Evolutionary conservation across 1,140 invertebrate genomes (phyloP), one percentile per base, ranked within the genome.

Genomic region (Rhyacophila brunnea): DNA sequence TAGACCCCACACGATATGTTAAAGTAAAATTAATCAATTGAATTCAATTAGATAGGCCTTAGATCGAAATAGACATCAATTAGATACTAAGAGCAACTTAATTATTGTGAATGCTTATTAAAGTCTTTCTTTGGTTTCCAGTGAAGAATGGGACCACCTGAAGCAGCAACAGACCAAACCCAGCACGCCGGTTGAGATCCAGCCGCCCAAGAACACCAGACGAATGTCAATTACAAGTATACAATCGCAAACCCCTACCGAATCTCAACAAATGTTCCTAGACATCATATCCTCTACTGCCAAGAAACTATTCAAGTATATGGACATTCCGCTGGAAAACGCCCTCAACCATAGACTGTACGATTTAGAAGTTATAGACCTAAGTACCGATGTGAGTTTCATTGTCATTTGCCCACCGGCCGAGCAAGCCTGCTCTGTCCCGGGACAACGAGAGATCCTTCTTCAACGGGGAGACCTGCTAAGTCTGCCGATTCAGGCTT

Each of bases 81-180:
- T n/a, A n/a, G n/a, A n/a, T n/a, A n/a, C n/a, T n/a, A n/a, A n/a
- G n/a, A n/a, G n/a, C n/a, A n/a, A n/a, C n/a, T n/a, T n/a, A n/a
- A n/a, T n/a, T n/a, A n/a, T n/a, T n/a, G n/a, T n/a, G n/a, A n/a
- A n/a, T n/a, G n/a, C n/a, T n/a, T n/a, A n/a, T n/a, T n/a, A n/a
- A n/a, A n/a, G n/a, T n/a, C n/a, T n/a, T n/a, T n/a, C n/a, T 65
- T 65, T 64, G 55, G 52, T 64, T 77, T 83, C 36, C 78, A 93
- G 91, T 15, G 93, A 97, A 70, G 94, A 97, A 73, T 96, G 93
- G 93, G 86, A 92, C 62, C 87, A 87, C 62, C 73, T 92, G 0
- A 87, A 87, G 62, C 79, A 74, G 56, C 79, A 82, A 73, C 78
- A 81, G 35, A 34, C 68, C 66, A 52, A 68, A 77, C 11, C 74